Conservation (phyloP, 2,888 invertebrate species). For the Cheilosia vernalis region DNA sequence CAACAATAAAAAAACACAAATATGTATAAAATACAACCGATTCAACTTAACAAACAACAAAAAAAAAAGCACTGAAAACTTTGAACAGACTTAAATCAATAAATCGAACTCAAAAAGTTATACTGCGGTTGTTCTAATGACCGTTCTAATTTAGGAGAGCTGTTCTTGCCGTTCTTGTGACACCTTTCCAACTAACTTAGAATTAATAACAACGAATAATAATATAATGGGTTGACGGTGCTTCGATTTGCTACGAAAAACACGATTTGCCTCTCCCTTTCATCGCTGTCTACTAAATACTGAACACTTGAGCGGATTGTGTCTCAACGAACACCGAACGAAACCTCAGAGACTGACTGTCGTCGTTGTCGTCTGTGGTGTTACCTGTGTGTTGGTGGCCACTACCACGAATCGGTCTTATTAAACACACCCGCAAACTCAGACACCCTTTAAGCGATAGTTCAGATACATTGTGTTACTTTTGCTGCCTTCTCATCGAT, state of each 20-base stretch:
- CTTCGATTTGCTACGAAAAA: conserved; percentile 67
- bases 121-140: conserved; percentile 52
- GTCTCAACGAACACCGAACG: conserved; percentile 73
- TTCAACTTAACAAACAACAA: conserved; percentile 7
- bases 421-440: conserved; percentile 39
- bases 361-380: conserved; percentile 50
- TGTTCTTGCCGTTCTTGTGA: conserved; percentile 73
- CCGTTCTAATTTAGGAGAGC: conserved; percentile 63
- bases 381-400: conserved; percentile 10
- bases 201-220: conserved; percentile 75
- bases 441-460: conserved; percentile 37
- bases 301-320: conserved; percentile 73
- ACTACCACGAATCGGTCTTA: neutral
- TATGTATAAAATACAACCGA: conserved; percentile 7
- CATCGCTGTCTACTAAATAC: conserved; percentile 74
- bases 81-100: conserved; percentile 54
- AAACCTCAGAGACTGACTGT: conserved; percentile 74
- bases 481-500: conserved; percentile 21
- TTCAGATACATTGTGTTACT: conserved; percentile 55
- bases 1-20: neutral
- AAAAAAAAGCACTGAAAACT: conserved; percentile 15
- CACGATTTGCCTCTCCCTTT: conserved; percentile 72
- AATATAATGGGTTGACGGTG: conserved; percentile 74
- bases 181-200: conserved; percentile 75
- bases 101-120: conserved; percentile 56